Percentiles rank a stretch among this genome's conserved stretches.
Evolutionary conservation across 2,888 invertebrate genomes (phyloP).

Genomic region (Uloborus plumipes): DNA sequence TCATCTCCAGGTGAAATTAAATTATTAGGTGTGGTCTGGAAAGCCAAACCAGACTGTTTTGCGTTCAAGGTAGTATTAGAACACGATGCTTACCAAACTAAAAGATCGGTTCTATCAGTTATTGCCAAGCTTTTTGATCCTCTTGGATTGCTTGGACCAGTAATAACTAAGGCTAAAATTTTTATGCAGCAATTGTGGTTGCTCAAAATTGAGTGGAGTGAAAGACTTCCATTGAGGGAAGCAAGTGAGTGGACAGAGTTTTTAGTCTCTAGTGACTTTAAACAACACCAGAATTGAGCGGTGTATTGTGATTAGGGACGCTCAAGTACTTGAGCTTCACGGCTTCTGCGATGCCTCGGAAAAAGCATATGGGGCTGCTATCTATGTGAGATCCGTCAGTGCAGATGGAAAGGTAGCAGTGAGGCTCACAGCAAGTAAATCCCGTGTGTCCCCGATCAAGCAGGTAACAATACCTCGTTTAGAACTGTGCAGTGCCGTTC

Average conservation of each 20-base stretch:
- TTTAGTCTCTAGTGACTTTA: background rate
- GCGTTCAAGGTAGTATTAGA: no score
- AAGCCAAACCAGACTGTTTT: background rate
- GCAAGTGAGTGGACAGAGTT: constrained; percentile 14
- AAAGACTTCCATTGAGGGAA: background rate
- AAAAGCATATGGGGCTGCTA: constrained; percentile 6
- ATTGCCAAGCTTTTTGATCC: constrained; percentile 10
- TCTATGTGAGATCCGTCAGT: background rate
- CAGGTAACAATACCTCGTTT: constrained; percentile 12
- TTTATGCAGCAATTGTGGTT: constrained; percentile 19
- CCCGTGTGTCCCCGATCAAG: constrained; percentile 17
- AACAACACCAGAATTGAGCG: background rate
- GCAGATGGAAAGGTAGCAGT: background rate
- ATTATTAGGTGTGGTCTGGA: background rate
- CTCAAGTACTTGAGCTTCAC: constrained; percentile 4
- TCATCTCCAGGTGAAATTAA: constrained; percentile 2
- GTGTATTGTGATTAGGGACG: background rate
- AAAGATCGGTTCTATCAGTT: constrained; percentile 16
- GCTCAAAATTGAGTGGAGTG: constrained; percentile 15
- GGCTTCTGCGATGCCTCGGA: constrained; percentile 13
- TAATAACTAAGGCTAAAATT: constrained; percentile 21
- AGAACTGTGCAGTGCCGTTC: constrained; percentile 25
- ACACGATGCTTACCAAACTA: background rate
- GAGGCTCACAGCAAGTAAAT: constrained; percentile 12
- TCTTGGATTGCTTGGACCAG: constrained; percentile 12